Evolutionary conservation across 2,888 invertebrate genomes (phyloP).

Genomic region (Agonopterix arenella): DNA sequence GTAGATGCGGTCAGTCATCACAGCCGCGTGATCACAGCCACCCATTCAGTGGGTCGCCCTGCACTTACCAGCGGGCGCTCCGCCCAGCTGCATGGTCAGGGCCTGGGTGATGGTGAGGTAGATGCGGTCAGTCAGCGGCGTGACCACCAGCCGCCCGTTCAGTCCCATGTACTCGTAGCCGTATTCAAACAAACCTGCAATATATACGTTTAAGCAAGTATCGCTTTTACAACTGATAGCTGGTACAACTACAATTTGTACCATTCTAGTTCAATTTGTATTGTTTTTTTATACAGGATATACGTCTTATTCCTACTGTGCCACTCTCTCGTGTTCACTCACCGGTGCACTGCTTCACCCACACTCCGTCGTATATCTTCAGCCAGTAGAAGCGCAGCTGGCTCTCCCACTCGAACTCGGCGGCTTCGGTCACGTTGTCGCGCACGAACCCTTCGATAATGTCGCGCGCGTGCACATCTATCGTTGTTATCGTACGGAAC

Average conservation of each 20-base stretch:
- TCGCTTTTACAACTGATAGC: no score
- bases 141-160: slow-evolving; percentile 93
- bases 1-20: slow-evolving; percentile 94
- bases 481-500: slow-evolving; percentile 91
- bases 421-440: slow-evolving; percentile 87
- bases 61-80: slow-evolving; percentile 88
- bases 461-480: slow-evolving; percentile 94
- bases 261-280: no score
- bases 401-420: slow-evolving; percentile 96
- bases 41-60: slow-evolving; percentile 79
- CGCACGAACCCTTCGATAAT: slow-evolving; percentile 89
- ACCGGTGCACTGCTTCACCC: slow-evolving; percentile 90
- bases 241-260: no score
- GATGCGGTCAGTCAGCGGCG: slow-evolving; percentile 94
- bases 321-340: no score
- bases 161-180: slow-evolving; percentile 98
- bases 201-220: not conserved
- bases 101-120: slow-evolving; percentile 96
- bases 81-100: slow-evolving; percentile 92
- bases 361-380: slow-evolving; percentile 86
- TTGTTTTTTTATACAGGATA: no score
- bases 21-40: slow-evolving; percentile 98
- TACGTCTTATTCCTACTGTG: no score
- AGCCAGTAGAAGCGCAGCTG: slow-evolving; percentile 96
- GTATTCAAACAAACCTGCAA: slow-evolving; percentile 87